Evolutionary conservation across 2,113 vertebrate genomes (phyloP), one percentile per base, ranked within the genome.

Genomic region (Ariopsis seemanni): DNA sequence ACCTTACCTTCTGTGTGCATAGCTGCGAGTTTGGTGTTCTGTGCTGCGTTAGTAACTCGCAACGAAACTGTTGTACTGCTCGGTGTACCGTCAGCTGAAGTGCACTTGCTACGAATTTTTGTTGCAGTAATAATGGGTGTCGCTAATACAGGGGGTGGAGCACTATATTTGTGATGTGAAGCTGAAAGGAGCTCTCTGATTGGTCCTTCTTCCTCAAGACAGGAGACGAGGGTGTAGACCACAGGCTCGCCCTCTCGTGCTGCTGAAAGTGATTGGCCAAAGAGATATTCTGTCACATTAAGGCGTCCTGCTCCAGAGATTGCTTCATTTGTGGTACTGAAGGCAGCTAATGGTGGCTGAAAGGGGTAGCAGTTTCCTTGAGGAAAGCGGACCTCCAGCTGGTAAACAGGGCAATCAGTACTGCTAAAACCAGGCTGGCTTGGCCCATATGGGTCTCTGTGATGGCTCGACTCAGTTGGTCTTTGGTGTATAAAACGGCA

Each of bases 341-440:
- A 98, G 57, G 97, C 97, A 82, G 98, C 95, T 12, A 99, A 89
- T 10, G 98, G 97, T 22, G 97, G 96, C 91, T 99, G 95, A 88
- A 95, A 96, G 0, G 98, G 98, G 85, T 99, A 99, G 71, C 95
- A 96, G 94, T 95, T 99, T 80, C 94, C 95, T 78, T 95, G 95
- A 82, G 97, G 95, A 93, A 99, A 99, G 53, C 98, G 97, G 50
- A 99, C 89, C 93, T 98, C 97, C 14, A 99, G 95, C 92, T 98
- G 96, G 85, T 99, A 98, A 58, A 96, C 67, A 1, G 94, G 96
- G 82, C 93, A 92, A 82, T 96, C 93, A 72, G 93, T 92, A 79
- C 96, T 97, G 89, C 92, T 96, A 88, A 93, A 91, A 87, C 90
- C 96, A 25, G 95, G 95, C 72, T 91, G 90, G 90, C 94, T 86